These are phyloP conservation scores for Pempheris klunzingeri DNA, from an alignment of 2,797 vertebrate genomes.

Conservation along the genomic window DNA sequence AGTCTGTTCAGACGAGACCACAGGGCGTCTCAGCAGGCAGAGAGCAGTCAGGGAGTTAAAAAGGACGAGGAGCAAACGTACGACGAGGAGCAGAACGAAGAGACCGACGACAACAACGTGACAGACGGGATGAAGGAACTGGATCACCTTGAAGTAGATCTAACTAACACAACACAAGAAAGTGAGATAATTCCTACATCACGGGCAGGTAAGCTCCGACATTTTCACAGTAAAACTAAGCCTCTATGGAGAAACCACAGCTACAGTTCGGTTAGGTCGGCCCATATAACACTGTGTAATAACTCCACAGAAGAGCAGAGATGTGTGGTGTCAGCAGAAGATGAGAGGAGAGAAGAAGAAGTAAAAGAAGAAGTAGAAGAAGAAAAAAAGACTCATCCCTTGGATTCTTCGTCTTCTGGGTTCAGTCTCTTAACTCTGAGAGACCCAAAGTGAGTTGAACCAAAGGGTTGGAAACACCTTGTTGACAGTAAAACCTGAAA, in stretches of 20 bases:
- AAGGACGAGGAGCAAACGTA: not conserved
- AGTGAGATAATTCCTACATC: not conserved
- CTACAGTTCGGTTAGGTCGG: not conserved
- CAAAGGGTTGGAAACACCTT: not conserved
- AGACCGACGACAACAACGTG: not conserved
- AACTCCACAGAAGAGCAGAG: conserved; percentile 1
- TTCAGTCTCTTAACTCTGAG: conserved; percentile 25
- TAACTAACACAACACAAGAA: not conserved
- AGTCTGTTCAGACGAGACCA: conserved; percentile 44
- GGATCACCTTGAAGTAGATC: not conserved
- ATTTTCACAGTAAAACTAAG: not conserved
- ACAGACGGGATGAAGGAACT: not conserved
- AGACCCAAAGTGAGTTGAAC: conserved; percentile 38
- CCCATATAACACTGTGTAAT: not conserved
- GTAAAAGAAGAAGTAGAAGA: not conserved
- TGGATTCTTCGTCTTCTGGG: not conserved
- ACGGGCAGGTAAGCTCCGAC: conserved; percentile 16
- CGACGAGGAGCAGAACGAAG: not conserved
- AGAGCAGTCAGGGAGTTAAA: not conserved
- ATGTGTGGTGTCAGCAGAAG: not conserved
- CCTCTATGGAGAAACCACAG: not conserved
- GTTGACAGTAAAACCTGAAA: not conserved
- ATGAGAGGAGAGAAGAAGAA: not conserved
- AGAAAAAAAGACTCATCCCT: not conserved
- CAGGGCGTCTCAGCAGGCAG: not conserved